Evolutionary conservation across 2,888 invertebrate genomes (phyloP).

Genomic region (Ophion slaviceki): DNA sequence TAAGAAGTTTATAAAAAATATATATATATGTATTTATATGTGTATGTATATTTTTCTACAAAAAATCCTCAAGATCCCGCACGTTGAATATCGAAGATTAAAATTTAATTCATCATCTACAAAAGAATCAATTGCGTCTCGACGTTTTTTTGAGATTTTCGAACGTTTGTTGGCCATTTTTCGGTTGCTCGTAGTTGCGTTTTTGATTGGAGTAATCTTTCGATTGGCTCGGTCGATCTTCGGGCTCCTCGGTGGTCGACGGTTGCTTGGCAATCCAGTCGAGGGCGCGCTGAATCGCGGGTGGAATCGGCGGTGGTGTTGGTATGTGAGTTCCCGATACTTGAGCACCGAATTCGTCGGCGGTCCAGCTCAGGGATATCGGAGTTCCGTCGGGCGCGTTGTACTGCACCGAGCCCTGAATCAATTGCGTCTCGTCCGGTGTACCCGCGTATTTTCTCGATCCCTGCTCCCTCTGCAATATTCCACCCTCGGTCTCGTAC

Average conservation of each 20-base stretch:
- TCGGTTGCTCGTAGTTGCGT: conserved; percentile 19
- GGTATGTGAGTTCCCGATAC: conserved; percentile 80
- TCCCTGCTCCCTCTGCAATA: conserved; percentile 79
- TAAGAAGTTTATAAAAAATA: conserved; percentile 24
- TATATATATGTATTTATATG: neutral
- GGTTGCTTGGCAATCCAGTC: conserved; percentile 82
- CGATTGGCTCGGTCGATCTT: conserved; percentile 4
- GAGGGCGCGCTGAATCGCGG: conserved; percentile 80
- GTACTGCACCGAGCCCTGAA: conserved; percentile 82
- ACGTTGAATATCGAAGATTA: conserved; percentile 9
- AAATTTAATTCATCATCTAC: neutral
- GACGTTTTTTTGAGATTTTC: conserved; percentile 36
- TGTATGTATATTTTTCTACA: conserved; percentile 43
- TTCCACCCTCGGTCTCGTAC: conserved; percentile 82
- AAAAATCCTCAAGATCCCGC: conserved; percentile 46
- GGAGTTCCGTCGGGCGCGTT: conserved; percentile 82
- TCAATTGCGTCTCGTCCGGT: conserved; percentile 79
- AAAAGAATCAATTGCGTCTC: conserved; percentile 44
- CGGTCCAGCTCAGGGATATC: conserved; percentile 81
- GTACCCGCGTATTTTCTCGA: conserved; percentile 81
- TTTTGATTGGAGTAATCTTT: conserved; percentile 3
- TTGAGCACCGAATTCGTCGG: conserved; percentile 81
- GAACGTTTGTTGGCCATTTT: conserved; percentile 43
- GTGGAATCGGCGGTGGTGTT: conserved; percentile 81
- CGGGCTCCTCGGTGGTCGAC: conserved; percentile 75